Conservation (phyloP, 1,140 invertebrate genomes). For the Brachionus calyciflorus region DNA sequence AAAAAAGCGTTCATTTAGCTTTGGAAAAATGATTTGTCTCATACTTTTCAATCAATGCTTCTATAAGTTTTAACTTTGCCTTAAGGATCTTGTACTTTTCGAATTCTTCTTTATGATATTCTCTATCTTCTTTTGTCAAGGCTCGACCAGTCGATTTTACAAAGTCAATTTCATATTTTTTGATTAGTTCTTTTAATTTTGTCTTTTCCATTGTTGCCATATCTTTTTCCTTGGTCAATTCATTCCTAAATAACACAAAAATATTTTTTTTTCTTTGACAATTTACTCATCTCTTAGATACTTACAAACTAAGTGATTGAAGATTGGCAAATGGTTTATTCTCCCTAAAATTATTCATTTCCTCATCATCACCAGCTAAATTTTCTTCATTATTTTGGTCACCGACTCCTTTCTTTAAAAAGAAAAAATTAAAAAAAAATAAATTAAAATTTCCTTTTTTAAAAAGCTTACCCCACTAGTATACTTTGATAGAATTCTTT, state of each 20-base stretch:
- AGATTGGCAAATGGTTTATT: not conserved
- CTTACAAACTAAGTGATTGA: constrained; percentile 11
- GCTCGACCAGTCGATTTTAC: constrained; percentile 20
- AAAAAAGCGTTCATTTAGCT: constrained; percentile 11
- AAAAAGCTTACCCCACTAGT: not conserved
- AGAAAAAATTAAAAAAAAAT: not conserved
- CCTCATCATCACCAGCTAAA: constrained; percentile 20
- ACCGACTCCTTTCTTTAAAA: constrained; percentile 11
- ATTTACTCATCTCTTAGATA: not conserved
- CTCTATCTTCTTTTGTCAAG: constrained; percentile 23
- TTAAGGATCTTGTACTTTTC: constrained; percentile 42
- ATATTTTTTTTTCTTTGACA: not conserved
- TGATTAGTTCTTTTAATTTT: constrained; percentile 31
- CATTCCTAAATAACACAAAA: not conserved
- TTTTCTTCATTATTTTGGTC: constrained; percentile 18
- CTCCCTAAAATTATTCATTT: not conserved
- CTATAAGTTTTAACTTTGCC: constrained; percentile 7
- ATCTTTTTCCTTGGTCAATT: constrained; percentile 27
- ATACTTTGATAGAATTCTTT: constrained; percentile 8
- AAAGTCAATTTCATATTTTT: constrained; percentile 41
- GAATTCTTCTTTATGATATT: constrained; percentile 34
- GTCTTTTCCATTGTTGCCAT: constrained; percentile 15
- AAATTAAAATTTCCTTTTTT: not conserved
- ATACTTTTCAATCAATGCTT: constrained; percentile 24
- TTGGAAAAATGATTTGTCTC: constrained; percentile 37